A percentile compares a stretch with the other conserved stretches of the same genome.
These are phyloP conservation scores for Salvelinus alpinus DNA, from an alignment of 2,113 vertebrate genomes.

Conservation along the genomic window DNA sequence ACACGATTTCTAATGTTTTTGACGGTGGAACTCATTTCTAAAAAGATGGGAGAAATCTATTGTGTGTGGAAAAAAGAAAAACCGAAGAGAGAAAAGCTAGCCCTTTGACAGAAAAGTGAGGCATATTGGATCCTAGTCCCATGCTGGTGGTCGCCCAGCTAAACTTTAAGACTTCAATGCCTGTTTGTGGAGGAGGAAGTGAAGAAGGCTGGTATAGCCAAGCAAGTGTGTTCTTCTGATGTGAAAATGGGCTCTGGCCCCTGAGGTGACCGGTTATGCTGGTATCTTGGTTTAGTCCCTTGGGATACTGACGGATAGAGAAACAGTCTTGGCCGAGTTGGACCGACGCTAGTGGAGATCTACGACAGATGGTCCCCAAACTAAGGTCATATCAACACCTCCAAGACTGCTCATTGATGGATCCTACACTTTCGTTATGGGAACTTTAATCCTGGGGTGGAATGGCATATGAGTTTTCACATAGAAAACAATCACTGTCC, in stretches of 20 bases:
- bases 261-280: not conserved
- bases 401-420: slow-evolving; percentile 24
- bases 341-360: slow-evolving; percentile 19
- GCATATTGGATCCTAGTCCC: not conserved
- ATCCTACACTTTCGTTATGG: not conserved
- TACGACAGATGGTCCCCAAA: slow-evolving; percentile 10
- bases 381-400: slow-evolving; percentile 30
- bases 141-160: slow-evolving; percentile 22
- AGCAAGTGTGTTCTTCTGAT: slow-evolving; percentile 9
- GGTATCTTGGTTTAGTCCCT: not conserved
- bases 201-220: slow-evolving; percentile 33
- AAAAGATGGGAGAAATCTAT: not conserved
- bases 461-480: not conserved
- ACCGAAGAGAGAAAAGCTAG: not conserved
- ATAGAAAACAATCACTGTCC: not conserved
- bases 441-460: not conserved
- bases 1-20: slow-evolving; percentile 14
- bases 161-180: slow-evolving; percentile 10
- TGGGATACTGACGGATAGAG: not conserved
- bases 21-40: not conserved
- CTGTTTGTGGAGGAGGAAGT: slow-evolving; percentile 45
- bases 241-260: slow-evolving; percentile 24
- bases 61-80: not conserved
- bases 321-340: not conserved
- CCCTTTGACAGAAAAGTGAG: slow-evolving; percentile 34